Evolutionary conservation across 35 echinoderm and acorn worm species (phyloP), one percentile per base, ranked within the genome.

Genomic region (Ophiothrix spiculata): DNA sequence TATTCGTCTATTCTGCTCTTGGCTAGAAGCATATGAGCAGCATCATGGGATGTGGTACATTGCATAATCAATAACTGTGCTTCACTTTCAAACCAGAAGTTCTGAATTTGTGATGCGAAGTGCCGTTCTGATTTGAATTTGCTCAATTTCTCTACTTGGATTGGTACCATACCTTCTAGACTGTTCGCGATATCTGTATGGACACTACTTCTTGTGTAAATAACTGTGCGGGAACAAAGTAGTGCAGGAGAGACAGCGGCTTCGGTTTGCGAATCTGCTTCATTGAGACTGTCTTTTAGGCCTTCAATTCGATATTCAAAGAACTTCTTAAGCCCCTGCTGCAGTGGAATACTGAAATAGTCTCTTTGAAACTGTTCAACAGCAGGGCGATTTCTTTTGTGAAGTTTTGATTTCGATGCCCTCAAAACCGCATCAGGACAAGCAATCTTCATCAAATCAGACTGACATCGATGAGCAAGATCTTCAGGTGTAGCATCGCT

Each of bases 21-120:
- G 29, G 81, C 81, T 15, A 83, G 33, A 29, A 83, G 54, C 81
- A 83, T 83, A 35, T 83, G 81, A 31, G 38, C 28, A 40, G 81
- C 81, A 56, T 83, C 40, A n/a, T 40, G 81, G 60, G 81, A 83
- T 56, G 81, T 83, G n/a, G 35, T 83, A 32, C 81, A 83, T 32
- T 83, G 81, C 38, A 83, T 39, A 36, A 83, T 35, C 4, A 83
- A 64, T 11, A 83, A 4, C 40, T 83, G 16, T 40, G 45, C 81
- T 11, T 83, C 40, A 21, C 40, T 64, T 13, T 83, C 81, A 2
- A n/a, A n/a, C n/a, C 29, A 25, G 81, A 83, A 83, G 38, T 46
- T 39, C 35, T 83, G 81, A 31, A 83, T 36, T 83, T 36, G 36
- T 31, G 38, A 39, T 32, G 38, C 45, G 8, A 83, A 32, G 28